Evolutionary conservation across 2,113 vertebrate species (phyloP).

Genomic region (Pygoscelis antarcticus): DNA sequence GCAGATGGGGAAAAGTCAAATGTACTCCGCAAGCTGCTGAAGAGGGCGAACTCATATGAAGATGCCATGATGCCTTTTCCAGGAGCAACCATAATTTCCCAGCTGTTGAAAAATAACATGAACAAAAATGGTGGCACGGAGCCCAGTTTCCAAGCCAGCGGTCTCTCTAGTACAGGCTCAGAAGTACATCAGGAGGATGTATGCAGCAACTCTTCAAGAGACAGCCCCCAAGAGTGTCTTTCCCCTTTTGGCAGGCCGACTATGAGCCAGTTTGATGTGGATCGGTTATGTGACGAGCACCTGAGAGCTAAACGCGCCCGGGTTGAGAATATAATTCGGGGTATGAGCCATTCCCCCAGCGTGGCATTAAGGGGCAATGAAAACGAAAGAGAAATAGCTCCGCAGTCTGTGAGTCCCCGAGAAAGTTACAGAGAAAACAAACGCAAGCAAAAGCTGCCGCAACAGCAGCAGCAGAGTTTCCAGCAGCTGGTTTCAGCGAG

Average conservation of each 20-base stretch:
- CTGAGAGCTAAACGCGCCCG: conserved; percentile 96
- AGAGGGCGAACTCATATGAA: conserved; percentile 98
- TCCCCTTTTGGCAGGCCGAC: conserved; percentile 92
- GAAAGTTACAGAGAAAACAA: conserved; percentile 98
- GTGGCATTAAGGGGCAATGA: conserved; percentile 89
- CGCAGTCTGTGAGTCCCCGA: conserved; percentile 85
- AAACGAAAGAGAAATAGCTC: conserved; percentile 87
- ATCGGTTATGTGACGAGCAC: conserved; percentile 96
- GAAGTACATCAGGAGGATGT: conserved; percentile 96
- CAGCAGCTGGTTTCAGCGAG: conserved; percentile 95
- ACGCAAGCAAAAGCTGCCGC: conserved; percentile 97
- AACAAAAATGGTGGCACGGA: conserved; percentile 96
- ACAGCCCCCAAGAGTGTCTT: conserved; percentile 96
- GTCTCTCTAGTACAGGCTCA: conserved; percentile 95
- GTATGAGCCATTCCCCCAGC: conserved; percentile 98
- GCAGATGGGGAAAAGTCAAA: conserved; percentile 97
- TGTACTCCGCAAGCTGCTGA: conserved; percentile 96
- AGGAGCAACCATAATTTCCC: conserved; percentile 98
- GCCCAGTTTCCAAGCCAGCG: conserved; percentile 95
- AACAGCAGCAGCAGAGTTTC: conserved; percentile 98
- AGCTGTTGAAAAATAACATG: conserved; percentile 98
- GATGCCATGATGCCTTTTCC: conserved; percentile 97
- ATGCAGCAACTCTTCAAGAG: conserved; percentile 97
- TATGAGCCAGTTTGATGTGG: conserved; percentile 94
- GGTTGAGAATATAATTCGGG: conserved; percentile 98